Evolutionary conservation across 2,888 invertebrate species (phyloP), one percentile per base, ranked within the genome.

Genomic region (Platycnemis pennipes): DNA sequence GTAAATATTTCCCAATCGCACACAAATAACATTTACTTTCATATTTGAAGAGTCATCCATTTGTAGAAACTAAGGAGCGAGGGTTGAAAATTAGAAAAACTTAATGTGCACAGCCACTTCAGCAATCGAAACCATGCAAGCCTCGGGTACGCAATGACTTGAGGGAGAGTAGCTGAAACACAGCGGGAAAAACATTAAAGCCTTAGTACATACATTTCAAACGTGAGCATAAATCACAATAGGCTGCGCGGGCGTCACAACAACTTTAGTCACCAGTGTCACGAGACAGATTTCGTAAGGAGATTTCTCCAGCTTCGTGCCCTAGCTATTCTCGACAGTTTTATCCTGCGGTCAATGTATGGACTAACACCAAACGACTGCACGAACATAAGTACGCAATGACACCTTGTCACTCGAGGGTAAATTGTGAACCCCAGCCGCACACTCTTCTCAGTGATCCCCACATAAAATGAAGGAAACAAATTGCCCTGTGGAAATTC

Each of bases 171-270:
- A 91, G 26, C 44, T 56, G 53, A 63, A 63, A 63, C 37, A 91
- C 22, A 26, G 89, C 89, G 19, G 56, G 37, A 37, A 13, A 2
- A 89, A 5, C 45, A 7, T 44, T 87, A 87, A 45, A 26, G 87
- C 89, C 89, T 22, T 91, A 1, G 7, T 7, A 16, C 49, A 49
- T 26, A 31, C 69, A 69, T 26, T 53, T 53, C 56, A 22, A 69
- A 44, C 63, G 56, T 44, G 91, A 91, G 44, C 56, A 63, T 91
- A 63, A 91, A 91, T 91, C 91, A 91, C 91, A 63, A 37, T 22
- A 53, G 56, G 19, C 45, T 11, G 44, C 87, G 19, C 45, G 89
- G 89, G 89, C 89, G 56, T 89, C 42, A 37, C 89, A 89, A 42
- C 42, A 19, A 37, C 56, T 56, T 42, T 42, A 89, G 56, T 91